Conservation (phyloP, 2,113 vertebrate genomes). For the Euleptes europaea region DNA sequence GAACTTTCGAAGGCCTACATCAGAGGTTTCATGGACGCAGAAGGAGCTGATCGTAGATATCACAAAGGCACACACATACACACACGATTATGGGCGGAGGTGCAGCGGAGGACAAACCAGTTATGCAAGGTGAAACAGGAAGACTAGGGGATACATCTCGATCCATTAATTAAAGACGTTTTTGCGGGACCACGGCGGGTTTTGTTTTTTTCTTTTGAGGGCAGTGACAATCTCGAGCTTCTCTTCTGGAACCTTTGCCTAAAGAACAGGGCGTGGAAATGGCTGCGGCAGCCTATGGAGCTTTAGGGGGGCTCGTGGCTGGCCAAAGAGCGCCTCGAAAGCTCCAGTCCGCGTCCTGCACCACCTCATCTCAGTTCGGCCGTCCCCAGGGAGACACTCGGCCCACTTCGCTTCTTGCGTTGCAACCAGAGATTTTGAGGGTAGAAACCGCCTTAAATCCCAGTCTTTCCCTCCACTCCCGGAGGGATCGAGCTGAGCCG, state of each 20-base stretch:
- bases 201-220: neutral
- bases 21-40: neutral
- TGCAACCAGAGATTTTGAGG: neutral
- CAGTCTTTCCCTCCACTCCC: neutral
- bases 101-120: neutral
- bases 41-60: neutral
- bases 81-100: neutral
- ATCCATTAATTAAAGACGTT: neutral
- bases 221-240: neutral
- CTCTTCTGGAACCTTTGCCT: neutral
- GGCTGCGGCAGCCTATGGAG: neutral
- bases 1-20: neutral
- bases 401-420: neutral
- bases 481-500: neutral
- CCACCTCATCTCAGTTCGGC: neutral
- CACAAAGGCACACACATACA: no score
- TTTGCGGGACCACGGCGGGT: neutral
- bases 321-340: neutral
- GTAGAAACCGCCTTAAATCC: no score
- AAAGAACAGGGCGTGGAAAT: neutral
- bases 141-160: neutral
- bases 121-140: conserved; percentile 6
- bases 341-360: neutral
- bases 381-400: neutral
- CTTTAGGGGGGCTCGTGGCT: neutral